Percentiles rank a stretch among this genome's conserved stretches.
phyloP scores from a whole-genome alignment of 1,140 invertebrate genomes.

The Mactra quadrangularis region DNA sequence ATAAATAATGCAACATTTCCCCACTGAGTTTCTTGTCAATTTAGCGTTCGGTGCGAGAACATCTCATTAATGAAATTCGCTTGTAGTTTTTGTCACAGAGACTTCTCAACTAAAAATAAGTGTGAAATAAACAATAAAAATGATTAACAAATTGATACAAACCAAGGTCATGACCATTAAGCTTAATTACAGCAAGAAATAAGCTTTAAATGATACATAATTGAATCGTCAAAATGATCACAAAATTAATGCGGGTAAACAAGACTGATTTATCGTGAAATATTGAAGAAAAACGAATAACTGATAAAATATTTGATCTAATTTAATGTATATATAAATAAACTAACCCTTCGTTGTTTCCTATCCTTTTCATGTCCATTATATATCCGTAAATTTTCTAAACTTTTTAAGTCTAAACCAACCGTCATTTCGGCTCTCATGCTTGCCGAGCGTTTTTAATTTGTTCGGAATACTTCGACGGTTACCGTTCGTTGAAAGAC shows the following conservation, averaged over 20 bases:
- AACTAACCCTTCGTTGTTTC: conserved; percentile 25
- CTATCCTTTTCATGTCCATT: conserved; percentile 42
- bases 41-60: conserved; percentile 13
- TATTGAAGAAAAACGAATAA: no score
- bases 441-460: background rate
- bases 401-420: conserved; percentile 46
- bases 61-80: conserved; percentile 14
- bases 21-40: conserved; percentile 8
- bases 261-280: no score
- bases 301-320: no score
- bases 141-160: no score
- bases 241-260: no score
- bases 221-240: no score
- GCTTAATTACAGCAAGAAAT: no score
- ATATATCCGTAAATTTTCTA: conserved; percentile 57
- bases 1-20: conserved; percentile 14
- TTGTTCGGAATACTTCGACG: background rate
- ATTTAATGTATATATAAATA: background rate
- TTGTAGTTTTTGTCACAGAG: no score
- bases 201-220: no score
- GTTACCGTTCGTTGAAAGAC: background rate
- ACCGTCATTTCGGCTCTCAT: conserved; percentile 56
- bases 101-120: no score
- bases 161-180: no score
- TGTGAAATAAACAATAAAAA: no score